Base-by-base conservation (phyloP, 2,113 vertebrate species). In the Mastomys natalensis region DNA sequence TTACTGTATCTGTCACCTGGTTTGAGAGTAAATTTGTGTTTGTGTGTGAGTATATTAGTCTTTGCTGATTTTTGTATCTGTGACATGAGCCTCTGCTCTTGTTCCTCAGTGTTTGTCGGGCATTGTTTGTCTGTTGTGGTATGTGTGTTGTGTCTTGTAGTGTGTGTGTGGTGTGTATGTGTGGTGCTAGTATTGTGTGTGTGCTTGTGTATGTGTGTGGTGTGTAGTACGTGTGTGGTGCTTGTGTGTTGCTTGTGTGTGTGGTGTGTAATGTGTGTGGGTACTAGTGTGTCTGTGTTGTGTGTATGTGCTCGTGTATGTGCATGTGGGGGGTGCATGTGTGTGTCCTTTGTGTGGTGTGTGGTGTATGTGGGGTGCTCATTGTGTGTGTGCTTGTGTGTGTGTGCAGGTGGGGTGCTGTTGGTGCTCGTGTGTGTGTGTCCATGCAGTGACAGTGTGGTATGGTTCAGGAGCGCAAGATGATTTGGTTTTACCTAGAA, bases 51-150 rank as follows among this genome's bases (percentile, higher is more conserved):
- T 4, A 0, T 55, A 72, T 74, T 26, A 10, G 8, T 51, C 86
- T 86, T 31, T 89, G 58, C 51, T 48, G 34, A 62, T 9, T 95
- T 58, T 34, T 92, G 21, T 26, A 12, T 90, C 51, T 31, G 26
- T 84, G 86, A 91, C 87, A 40, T 16, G 66, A 91, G 77, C 53
- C 90, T 90, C 91, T 62, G 45, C 37, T 95, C 88, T 90, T 90
- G 70, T 11, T 51, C 21, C 21, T 62, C 43, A 22, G 90, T 43
- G 29, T 91, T 26, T 55, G 8, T 19, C 12, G 19, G 68, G 48
- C 43, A 68, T 45, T 70, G 66, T 70, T 34, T n/a, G n/a, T n/a
- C n/a, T n/a, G n/a, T n/a, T n/a, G n/a, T n/a, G n/a, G n/a, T n/a
- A n/a, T n/a, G n/a, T n/a, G n/a, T n/a, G n/a, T n/a, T n/a, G n/a